Base-by-base conservation (phyloP, 2,888 invertebrate genomes). In the Amphimallon solstitiale region DNA sequence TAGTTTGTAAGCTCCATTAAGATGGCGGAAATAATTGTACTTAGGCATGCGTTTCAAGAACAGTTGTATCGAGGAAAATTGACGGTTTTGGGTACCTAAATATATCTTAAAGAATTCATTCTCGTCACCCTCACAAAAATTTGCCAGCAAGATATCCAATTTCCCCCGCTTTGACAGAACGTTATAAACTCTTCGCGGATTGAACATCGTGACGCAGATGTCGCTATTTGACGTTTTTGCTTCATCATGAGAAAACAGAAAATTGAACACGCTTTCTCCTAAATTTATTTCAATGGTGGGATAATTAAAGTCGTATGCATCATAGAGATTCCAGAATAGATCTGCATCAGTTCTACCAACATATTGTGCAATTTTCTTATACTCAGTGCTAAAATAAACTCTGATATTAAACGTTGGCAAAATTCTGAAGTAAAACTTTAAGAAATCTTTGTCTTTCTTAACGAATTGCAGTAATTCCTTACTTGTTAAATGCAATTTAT, bases 391-490 rank as follows among this genome's bases (percentile, higher is more conserved):
- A n/a, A 54, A 14, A 2, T 34, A n/a, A 54, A 35, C 49, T 1
- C 15, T 2, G 21, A n/a, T 12, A 1, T 19, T 34, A 35, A 7
- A 9, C 10, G 29, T 37, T 7, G n/a, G 14, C 21, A 34, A 15
- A 6, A 35, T n/a, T 0, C 35, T 14, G 12, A 60, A 68, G 21
- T 70, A 68, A 15, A 61, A 52, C 12, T 19, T 15, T 9, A 66
- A 10, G 12, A 70, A 66, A 10, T 29, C 19, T 14, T n/a, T 35
- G 51, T 61, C 54, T n/a, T 49, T 48, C 51, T 59, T 60, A 17
- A 46, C 48, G 6, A 69, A n/a, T 17, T 10, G 40, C 4, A 69
- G 46, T n/a, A 69, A 34, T 34, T 67, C 62, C 6, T 60, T 17
- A 14, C 65, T 51, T 0, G 15, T 56, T 0, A 69, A 59, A 1